phyloP scores from a whole-genome alignment of 92 coral and sea anemone genomes.

The Blastomussa wellsi region DNA sequence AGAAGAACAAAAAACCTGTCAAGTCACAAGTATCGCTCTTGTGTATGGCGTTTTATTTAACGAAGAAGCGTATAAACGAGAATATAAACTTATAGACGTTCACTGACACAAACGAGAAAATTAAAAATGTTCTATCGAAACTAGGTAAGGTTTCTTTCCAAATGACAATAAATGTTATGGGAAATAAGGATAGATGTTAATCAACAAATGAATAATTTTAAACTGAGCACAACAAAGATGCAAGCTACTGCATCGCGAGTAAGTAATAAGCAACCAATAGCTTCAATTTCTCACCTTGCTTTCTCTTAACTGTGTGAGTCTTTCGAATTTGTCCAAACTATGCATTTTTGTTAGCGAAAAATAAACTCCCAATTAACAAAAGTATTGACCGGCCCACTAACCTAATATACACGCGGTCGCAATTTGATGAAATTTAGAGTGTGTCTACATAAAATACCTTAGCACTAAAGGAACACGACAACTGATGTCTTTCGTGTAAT shows the following conservation, averaged over 20 bases:
- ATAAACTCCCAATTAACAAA: background rate
- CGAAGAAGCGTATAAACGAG: background rate
- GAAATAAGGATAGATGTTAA: too few species aligned
- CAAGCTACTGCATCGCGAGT: too few species aligned
- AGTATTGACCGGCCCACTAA: background rate
- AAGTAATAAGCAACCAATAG: background rate
- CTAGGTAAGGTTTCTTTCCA: background rate
- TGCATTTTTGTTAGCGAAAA: background rate
- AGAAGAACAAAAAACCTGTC: too few species aligned
- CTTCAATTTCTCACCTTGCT: background rate
- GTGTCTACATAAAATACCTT: background rate
- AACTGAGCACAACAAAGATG: background rate
- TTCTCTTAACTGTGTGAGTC: background rate
- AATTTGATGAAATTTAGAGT: background rate
- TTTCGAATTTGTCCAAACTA: background rate
- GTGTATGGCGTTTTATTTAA: background rate
- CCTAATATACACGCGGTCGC: background rate
- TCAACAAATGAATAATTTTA: background rate
- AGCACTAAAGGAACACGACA: background rate
- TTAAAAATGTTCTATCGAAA: background rate
- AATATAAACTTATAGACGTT: too few species aligned
- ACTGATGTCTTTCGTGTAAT: background rate
- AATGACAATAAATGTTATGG: background rate
- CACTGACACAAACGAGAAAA: background rate
- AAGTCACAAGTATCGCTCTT: too few species aligned